Evolutionary conservation across 2,888 invertebrate species (phyloP).

Genomic region (Drosophila antonietae): DNA sequence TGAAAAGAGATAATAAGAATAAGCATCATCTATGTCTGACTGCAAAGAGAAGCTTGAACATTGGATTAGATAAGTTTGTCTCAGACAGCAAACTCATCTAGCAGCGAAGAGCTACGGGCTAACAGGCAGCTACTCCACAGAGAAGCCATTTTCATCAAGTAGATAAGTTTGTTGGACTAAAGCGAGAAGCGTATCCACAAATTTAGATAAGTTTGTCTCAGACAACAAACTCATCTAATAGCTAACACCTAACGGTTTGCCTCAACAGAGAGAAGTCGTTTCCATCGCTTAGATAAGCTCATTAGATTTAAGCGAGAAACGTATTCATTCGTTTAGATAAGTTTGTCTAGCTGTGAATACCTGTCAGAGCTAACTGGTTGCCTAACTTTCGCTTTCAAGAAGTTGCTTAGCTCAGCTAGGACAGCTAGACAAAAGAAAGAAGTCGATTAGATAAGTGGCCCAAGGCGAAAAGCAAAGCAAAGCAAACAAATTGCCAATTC

Average conservation of each 20-base stretch:
- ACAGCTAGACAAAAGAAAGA: not conserved
- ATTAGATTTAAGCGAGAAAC: not conserved
- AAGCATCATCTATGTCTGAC: too few relatives aligned
- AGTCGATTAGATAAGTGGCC: constrained; percentile 11
- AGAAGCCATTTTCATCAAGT: not conserved
- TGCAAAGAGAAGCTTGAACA: too few relatives aligned
- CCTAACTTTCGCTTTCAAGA: constrained; percentile 48
- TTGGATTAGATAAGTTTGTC: not conserved
- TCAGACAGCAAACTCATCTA: too few relatives aligned
- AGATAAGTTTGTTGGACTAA: not conserved
- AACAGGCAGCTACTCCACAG: not conserved
- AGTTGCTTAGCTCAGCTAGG: constrained; percentile 1
- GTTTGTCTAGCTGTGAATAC: not conserved
- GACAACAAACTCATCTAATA: too few relatives aligned
- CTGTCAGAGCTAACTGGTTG: constrained; percentile 7
- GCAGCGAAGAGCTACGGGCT: too few relatives aligned
- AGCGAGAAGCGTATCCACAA: not conserved
- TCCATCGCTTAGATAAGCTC: not conserved
- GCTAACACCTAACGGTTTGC: too few relatives aligned
- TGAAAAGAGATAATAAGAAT: too few relatives aligned
- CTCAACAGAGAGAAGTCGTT: not conserved
- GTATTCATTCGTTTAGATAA: not conserved
- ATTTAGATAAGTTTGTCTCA: not conserved
- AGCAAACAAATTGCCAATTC: not conserved
- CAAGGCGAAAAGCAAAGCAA: not conserved